These are phyloP conservation scores for Xiphophorus couchianus DNA, from an alignment of 2,113 vertebrate genomes.

Conservation along the genomic window DNA sequence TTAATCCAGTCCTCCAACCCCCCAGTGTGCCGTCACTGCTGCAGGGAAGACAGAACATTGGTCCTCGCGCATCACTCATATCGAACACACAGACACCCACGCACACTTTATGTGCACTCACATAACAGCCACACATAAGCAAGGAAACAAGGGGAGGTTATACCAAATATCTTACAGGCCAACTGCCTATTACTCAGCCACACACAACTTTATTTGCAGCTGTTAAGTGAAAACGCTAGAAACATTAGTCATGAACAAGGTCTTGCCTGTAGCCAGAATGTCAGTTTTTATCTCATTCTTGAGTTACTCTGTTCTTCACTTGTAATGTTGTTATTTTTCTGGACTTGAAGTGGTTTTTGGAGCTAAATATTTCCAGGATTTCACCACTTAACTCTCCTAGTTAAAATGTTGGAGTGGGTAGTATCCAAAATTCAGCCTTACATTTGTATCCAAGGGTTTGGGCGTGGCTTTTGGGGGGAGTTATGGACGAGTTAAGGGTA, in stretches of 20 bases:
- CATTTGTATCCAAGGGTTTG: conserved; percentile 16
- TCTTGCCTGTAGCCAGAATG: conserved; percentile 51
- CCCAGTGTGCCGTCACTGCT: conserved; percentile 80
- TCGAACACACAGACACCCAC: conserved; percentile 14
- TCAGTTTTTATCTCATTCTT: conserved; percentile 37
- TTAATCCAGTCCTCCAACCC: conserved; percentile 79
- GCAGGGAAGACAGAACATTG: conserved; percentile 71
- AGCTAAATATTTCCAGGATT: conserved; percentile 1
- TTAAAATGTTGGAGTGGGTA: background rate
- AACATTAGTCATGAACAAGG: conserved; percentile 53
- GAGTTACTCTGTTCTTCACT: conserved; percentile 34
- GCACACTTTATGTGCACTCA: conserved; percentile 43
- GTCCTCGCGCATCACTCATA: conserved; percentile 67
- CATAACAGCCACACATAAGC: conserved; percentile 11
- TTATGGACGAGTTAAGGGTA: conserved; percentile 48
- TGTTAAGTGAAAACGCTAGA: conserved; percentile 74
- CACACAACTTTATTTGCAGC: conserved; percentile 73
- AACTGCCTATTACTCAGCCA: conserved; percentile 75
- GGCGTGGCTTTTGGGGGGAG: conserved; percentile 43
- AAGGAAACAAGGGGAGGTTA: conserved; percentile 47
- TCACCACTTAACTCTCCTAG: background rate
- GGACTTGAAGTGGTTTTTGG: conserved; percentile 16
- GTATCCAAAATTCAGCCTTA: background rate
- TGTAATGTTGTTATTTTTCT: conserved; percentile 19
- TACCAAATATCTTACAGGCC: conserved; percentile 71